A percentile compares a stretch with the other conserved stretches of the same genome.
Conservation (phyloP, 2,113 vertebrate genomes). For the Canis aureus region DNA sequence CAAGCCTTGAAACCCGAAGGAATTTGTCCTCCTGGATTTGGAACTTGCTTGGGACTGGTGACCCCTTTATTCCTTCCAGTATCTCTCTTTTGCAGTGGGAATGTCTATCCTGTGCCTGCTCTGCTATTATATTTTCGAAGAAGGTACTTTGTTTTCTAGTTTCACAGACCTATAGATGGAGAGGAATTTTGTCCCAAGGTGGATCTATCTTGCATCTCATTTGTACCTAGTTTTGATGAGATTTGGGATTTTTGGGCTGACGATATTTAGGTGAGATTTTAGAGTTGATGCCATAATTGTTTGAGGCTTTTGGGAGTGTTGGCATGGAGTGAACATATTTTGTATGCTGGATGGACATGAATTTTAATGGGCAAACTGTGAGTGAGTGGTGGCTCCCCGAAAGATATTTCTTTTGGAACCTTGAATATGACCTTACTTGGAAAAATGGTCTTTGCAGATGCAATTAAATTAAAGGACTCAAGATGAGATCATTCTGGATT, state of each 20-base stretch:
- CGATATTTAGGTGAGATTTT: not conserved
- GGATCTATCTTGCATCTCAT: not conserved
- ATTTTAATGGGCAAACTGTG: not conserved
- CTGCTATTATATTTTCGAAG: not conserved
- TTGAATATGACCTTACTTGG: not conserved
- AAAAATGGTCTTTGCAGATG: not conserved
- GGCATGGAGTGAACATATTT: not conserved
- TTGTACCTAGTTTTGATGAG: not conserved
- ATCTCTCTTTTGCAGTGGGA: not conserved
- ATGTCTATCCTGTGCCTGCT: not conserved
- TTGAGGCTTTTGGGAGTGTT: not conserved
- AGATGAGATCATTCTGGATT: not conserved
- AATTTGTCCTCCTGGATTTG: not conserved
- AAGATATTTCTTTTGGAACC: not conserved
- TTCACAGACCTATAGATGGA: not conserved
- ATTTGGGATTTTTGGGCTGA: not conserved
- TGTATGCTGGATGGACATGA: not conserved
- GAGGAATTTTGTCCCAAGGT: not conserved
- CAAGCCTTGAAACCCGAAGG: not conserved
- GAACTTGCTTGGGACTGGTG: not conserved
- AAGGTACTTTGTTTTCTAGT: not conserved
- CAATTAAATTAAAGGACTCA: not conserved
- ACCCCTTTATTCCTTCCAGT: not conserved
- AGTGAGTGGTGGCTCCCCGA: not conserved
- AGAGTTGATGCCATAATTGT: not conserved